Conservation (phyloP, 1,140 invertebrate species). For the Drosophila lowei region DNA sequence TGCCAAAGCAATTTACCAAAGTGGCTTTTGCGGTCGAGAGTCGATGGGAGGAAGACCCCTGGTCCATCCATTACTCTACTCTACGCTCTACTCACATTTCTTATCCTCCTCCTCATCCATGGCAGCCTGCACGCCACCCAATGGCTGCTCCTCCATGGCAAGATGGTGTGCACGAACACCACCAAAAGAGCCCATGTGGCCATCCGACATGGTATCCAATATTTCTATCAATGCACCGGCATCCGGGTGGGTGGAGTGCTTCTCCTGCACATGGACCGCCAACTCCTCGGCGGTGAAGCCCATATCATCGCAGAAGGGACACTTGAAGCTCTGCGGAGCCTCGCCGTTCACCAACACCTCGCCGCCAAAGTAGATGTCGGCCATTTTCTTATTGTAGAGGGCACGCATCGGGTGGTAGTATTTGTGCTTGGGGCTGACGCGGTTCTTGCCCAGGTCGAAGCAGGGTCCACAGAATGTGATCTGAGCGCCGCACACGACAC, state of each 20-base stretch:
- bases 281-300: slow-evolving; percentile 47
- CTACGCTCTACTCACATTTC: slow-evolving; percentile 42
- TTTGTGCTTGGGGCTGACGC: slow-evolving; percentile 31
- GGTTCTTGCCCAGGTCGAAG: slow-evolving; percentile 28
- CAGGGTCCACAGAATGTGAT: slow-evolving; percentile 49
- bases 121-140: neutral
- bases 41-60: neutral
- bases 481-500: slow-evolving; percentile 35
- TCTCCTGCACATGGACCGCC: slow-evolving; percentile 36
- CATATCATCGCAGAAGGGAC: slow-evolving; percentile 45
- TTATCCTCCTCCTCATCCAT: neutral
- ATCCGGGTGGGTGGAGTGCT: slow-evolving; percentile 42
- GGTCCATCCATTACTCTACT: slow-evolving; percentile 18
- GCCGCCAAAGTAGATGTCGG: slow-evolving; percentile 44
- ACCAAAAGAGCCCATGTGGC: too few species aligned
- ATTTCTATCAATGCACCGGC: slow-evolving; percentile 32
- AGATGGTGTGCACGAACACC: too few species aligned
- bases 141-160: neutral
- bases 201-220: slow-evolving; percentile 26
- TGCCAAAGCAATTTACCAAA: slow-evolving; percentile 38
- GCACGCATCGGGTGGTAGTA: slow-evolving; percentile 62
- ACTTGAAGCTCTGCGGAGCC: slow-evolving; percentile 52
- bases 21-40: slow-evolving; percentile 27
- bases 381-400: slow-evolving; percentile 30
- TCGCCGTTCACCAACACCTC: slow-evolving; percentile 43